Base-by-base conservation (phyloP, 53 echinoderm and acorn worm genomes). In the Holothuria leucospilota region DNA sequence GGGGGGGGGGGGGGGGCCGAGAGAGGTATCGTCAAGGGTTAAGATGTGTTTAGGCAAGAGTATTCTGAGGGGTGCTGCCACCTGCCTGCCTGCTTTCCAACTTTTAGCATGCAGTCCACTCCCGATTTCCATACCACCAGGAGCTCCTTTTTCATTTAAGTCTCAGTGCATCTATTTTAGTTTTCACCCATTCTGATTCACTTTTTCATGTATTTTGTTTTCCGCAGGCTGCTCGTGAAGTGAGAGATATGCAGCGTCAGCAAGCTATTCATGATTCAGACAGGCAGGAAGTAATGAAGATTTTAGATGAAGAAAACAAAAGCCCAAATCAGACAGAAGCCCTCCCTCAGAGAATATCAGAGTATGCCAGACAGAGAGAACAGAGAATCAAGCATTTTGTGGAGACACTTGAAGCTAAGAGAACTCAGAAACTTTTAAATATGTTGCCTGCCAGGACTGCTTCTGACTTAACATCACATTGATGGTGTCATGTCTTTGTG, bases 221-320 rank as follows among this genome's bases (percentile, higher is more conserved):
- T 16, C 18, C 18, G 8, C 82, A 94, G 94, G 77, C 85, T 29
- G 94, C 86, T 20, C 88, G 81, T 82, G 87, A 92, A 51, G 29
- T 69, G 20, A 72, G 75, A 20, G 68, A 62, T 64, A 29, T 59
- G n/a, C 90, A 82, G 67, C 69, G 89, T 30, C 20, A 41, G 68
- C 20, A 67, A 40, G 84, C 84, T 11, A 67, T 83, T 25, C 13
- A 66, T 26, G 20, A 65, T 5, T 65, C 84, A 20, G 84, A 83
- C 63, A 41, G 53, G 39, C 24, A 65, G 13, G 65, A 83, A 53
- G 84, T 83, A 0, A 23, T 20, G 9, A 83, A 66, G 67, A 41
- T 83, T n/a, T 49, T 83, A 52, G 63, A 58, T 8, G 84, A 65
- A 41, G 67, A 83, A 27, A 67, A 83, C 68, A 41, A 83, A 39